Percentiles rank a stretch among this genome's conserved stretches.
phyloP scores from a whole-genome alignment of 2,113 vertebrate species.

The Benitochromis conjunctus region DNA sequence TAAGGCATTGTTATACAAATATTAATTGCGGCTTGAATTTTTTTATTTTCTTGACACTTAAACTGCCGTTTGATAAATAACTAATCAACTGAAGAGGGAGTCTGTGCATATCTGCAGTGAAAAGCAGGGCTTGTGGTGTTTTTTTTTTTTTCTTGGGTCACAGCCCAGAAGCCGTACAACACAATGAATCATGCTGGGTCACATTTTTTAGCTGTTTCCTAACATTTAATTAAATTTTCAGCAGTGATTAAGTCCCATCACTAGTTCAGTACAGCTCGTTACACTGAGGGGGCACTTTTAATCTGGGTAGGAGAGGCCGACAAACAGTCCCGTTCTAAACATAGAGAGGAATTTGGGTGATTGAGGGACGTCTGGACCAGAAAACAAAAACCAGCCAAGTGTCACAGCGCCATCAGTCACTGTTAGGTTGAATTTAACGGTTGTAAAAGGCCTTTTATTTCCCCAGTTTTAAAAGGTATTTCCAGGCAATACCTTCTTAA shows the following conservation, averaged over 20 bases:
- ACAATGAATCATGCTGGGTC: not conserved
- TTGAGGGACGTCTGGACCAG: not conserved
- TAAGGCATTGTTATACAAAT: not conserved
- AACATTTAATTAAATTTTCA: slow-evolving; percentile 40
- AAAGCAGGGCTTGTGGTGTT: not conserved
- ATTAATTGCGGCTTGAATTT: not conserved
- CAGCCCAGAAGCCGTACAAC: slow-evolving; percentile 5
- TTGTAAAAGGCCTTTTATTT: not conserved
- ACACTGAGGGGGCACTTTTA: slow-evolving; percentile 26
- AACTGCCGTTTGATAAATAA: not conserved
- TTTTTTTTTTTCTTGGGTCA: not conserved
- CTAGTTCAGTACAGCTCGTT: slow-evolving; percentile 11
- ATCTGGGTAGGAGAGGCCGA: slow-evolving; percentile 28
- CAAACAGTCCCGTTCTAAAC: slow-evolving; percentile 7
- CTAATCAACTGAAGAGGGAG: not conserved
- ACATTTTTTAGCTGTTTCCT: slow-evolving; percentile 17
- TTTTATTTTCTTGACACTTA: not conserved
- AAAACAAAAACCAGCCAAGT: not conserved
- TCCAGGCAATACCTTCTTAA: not conserved
- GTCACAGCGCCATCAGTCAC: not conserved
- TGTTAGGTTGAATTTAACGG: not conserved
- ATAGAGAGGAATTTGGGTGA: slow-evolving; percentile 21
- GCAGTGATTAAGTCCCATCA: not conserved
- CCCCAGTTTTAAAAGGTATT: not conserved
- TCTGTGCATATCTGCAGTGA: not conserved